phyloP scores from a whole-genome alignment of 64 coral and sea anemone species.

The Exaiptasia diaphana region DNA sequence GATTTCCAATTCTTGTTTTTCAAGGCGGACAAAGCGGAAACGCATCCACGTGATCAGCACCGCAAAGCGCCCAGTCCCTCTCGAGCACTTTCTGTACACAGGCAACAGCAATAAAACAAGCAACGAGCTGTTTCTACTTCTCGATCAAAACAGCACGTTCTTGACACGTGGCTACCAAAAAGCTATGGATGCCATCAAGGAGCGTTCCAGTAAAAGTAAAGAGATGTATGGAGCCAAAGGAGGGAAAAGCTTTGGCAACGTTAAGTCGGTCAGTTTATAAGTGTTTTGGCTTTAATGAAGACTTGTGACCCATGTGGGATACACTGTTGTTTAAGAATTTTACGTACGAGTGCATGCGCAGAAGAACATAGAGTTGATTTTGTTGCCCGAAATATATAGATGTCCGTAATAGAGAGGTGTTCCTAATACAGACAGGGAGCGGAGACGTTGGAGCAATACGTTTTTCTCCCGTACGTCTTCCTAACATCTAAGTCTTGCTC shows the following conservation, averaged over 20 bases:
- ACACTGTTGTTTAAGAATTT: too few species aligned
- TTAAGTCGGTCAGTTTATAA: slow-evolving; percentile 51
- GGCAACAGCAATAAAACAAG: slow-evolving; percentile 95
- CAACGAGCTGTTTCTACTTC: slow-evolving; percentile 84
- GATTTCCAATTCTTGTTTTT: too few species aligned
- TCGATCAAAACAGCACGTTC: slow-evolving; percentile 69
- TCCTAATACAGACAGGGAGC: too few species aligned
- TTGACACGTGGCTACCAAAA: slow-evolving; percentile 75
- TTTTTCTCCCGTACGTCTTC: too few species aligned
- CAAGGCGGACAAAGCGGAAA: slow-evolving; percentile 85
- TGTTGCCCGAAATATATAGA: too few species aligned
- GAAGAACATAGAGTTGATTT: too few species aligned
- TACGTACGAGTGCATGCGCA: too few species aligned
- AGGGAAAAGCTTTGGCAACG: slow-evolving; percentile 27
- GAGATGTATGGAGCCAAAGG: slow-evolving; percentile 77
- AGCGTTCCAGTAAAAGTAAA: slow-evolving; percentile 69
- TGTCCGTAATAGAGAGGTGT: too few species aligned
- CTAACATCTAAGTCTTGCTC: too few species aligned
- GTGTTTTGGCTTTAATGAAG: too few species aligned
- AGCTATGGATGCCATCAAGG: slow-evolving; percentile 84
- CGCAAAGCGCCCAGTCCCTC: slow-evolving; percentile 79
- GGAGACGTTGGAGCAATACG: too few species aligned
- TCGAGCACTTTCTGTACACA: slow-evolving; percentile 90
- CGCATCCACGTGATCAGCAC: slow-evolving; percentile 95
- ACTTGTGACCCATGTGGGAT: not conserved